These are phyloP conservation scores for Solenodon paradoxus DNA, from an alignment of 2,113 vertebrate species.

Conservation along the genomic window DNA sequence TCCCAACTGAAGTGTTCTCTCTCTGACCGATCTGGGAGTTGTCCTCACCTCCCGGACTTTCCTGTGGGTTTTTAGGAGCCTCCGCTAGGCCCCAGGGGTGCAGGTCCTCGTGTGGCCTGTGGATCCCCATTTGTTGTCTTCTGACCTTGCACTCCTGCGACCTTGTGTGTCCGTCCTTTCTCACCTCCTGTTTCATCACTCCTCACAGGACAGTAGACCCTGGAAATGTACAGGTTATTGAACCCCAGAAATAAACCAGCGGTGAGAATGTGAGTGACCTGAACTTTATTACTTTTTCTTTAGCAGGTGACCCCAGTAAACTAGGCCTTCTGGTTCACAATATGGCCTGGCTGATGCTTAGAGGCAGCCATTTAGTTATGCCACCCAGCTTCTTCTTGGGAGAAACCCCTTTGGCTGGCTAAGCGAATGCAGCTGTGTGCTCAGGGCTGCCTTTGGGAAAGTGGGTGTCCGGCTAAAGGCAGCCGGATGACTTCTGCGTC, in stretches of 20 bases:
- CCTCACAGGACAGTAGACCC: neutral
- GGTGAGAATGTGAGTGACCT: neutral
- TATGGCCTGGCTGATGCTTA: neutral
- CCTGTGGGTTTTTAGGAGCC: neutral
- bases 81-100: accelerated
- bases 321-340: neutral
- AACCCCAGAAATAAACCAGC: neutral
- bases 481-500: neutral
- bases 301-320: neutral
- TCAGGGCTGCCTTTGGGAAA: neutral
- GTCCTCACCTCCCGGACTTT: neutral
- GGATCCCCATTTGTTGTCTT: neutral
- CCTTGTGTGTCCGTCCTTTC: neutral
- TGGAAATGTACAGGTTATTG: neutral
- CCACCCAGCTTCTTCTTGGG: neutral
- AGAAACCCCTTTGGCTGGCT: neutral
- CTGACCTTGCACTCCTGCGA: neutral
- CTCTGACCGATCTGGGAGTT: neutral
- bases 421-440: neutral
- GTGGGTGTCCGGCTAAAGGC: neutral
- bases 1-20: neutral
- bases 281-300: neutral
- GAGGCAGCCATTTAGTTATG: neutral
- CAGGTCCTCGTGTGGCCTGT: neutral
- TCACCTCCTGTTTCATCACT: neutral